Conservation (phyloP, 2,113 vertebrate genomes). For the Ptychochromis oligacanthus region DNA sequence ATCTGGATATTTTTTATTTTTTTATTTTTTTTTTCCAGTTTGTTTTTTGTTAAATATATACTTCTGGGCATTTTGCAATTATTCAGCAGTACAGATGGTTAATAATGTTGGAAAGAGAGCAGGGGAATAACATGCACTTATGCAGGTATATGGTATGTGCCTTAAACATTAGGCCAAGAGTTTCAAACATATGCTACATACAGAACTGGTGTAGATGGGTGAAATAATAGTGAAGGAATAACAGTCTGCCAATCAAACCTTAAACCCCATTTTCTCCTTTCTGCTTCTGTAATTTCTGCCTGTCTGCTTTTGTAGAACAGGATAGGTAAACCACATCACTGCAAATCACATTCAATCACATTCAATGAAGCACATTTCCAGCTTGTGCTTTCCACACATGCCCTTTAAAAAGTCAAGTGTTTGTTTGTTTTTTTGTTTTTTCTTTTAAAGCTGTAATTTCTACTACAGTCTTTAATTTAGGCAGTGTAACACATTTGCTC, state of each 20-base stretch:
- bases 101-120: background rate
- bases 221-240: background rate
- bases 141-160: background rate
- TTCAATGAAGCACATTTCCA: constrained; percentile 3
- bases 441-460: constrained; percentile 7
- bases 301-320: background rate
- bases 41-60: background rate
- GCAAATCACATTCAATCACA: constrained; percentile 1
- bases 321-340: constrained; percentile 7
- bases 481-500: background rate
- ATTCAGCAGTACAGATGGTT: background rate
- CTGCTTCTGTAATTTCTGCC: background rate
- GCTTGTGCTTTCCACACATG: background rate
- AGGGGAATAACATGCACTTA: too few species aligned
- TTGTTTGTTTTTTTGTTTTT: background rate
- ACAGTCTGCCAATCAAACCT: background rate
- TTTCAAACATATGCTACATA: background rate
- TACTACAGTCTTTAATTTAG: background rate
- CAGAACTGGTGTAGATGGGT: background rate
- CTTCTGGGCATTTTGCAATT: background rate
- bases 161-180: background rate
- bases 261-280: background rate
- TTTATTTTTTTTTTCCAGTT: too few species aligned
- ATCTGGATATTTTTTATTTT: too few species aligned
- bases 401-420: constrained; percentile 14